Base-by-base conservation (phyloP, 1,140 invertebrate species). In the Aleiodes sp. region DNA sequence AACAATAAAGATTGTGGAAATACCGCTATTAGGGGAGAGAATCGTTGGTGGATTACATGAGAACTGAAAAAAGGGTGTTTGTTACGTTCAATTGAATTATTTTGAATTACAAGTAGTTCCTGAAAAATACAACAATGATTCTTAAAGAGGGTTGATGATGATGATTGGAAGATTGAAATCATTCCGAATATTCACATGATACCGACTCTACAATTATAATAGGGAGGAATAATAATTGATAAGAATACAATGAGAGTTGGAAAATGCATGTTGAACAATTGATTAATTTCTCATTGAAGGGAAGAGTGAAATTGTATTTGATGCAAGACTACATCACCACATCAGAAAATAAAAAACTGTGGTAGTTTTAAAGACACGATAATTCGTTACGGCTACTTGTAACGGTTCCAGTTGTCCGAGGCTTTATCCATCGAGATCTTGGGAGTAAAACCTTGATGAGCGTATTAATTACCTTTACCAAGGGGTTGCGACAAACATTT, bases 381-480 rank as follows among this genome's bases (percentile, higher is more conserved):
- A 79, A 80, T 82, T 81, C 73, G 78, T 81, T 75, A 78, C 71
- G 75, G 73, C 65, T 70, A 80, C 73, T 78, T 77, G 75, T 72
- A 78, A 81, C 73, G 71, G 71, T 65, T 39, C 61, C 21, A 59
- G 4, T 31, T 62, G 68, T 62, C 35, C 41, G 65, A 61, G 69
- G 65, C 63, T n/a, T 77, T 81, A 81, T 81, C 78, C 74, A 68
- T 56, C 21, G 59, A 72, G 78, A 82, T 80, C 78, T 79, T 73
- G 59, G 72, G 61, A 74, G 70, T 78, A 76, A n/a, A 73, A 69
- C 78, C 77, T 79, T 76, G 68, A 59, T 41, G 64, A 76, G 78
- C 72, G 80, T 85, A 85, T 84, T 85, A 83, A 84, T 85, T 84
- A 83, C 76, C 79, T 80, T 77, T 72, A 73, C 75, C 26, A 14